Evolutionary conservation across 2,888 invertebrate genomes (phyloP).

Genomic region (Acanthosepion esculentum): DNA sequence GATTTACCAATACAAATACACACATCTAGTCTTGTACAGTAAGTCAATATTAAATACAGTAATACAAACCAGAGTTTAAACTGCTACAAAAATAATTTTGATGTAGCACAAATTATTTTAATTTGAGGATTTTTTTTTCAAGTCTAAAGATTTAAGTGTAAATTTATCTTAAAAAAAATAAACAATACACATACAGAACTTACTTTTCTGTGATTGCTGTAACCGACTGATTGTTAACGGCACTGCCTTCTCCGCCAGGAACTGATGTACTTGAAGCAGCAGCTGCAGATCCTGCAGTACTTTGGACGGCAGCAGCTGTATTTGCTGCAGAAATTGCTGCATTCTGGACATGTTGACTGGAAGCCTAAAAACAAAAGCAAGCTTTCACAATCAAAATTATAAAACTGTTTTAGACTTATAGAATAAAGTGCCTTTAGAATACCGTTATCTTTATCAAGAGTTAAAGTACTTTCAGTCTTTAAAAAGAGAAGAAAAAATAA

Average conservation of each 20-base stretch:
- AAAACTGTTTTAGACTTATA: too few relatives aligned
- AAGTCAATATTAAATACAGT: not conserved
- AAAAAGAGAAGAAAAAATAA: not conserved
- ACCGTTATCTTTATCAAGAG: too few relatives aligned
- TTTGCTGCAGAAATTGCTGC: conserved; percentile 36
- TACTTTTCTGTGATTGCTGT: conserved; percentile 11
- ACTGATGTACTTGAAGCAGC: not conserved
- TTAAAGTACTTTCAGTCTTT: not conserved
- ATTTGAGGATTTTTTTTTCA: not conserved
- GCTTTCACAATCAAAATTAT: not conserved
- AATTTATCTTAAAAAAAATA: not conserved
- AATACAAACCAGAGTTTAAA: not conserved
- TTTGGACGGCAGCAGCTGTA: not conserved
- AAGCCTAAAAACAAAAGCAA: not conserved
- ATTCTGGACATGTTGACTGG: conserved; percentile 36
- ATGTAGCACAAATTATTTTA: too few relatives aligned
- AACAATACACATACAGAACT: not conserved
- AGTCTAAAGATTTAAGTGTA: not conserved
- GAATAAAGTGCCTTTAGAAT: too few relatives aligned
- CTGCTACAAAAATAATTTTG: too few relatives aligned
- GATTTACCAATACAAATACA: too few relatives aligned
- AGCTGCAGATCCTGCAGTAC: conserved; percentile 47
- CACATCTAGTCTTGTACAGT: not conserved
- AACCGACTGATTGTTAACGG: not conserved
- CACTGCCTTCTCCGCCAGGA: not conserved